These are phyloP conservation scores for Ceyx melanurus DNA, from an alignment of 2,113 vertebrate genomes.

Conservation along the genomic window DNA sequence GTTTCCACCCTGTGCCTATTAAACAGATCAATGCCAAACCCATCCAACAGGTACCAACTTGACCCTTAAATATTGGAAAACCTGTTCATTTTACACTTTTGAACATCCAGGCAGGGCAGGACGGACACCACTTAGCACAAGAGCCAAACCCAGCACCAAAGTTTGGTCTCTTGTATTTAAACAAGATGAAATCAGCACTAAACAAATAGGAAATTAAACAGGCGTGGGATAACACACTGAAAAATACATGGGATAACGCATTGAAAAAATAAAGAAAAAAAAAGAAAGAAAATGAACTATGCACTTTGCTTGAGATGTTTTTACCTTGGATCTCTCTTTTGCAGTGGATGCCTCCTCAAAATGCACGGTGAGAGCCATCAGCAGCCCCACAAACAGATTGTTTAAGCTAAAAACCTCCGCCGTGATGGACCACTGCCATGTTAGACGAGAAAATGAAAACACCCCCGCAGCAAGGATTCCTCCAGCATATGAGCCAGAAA, in stretches of 20 bases:
- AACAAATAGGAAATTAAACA: background rate
- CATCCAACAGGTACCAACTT: background rate
- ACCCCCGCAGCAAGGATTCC: slow-evolving; percentile 91
- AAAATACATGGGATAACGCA: background rate
- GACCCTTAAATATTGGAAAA: background rate
- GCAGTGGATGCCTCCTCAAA: slow-evolving; percentile 84
- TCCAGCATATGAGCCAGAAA: slow-evolving; percentile 87
- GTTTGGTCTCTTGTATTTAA: background rate
- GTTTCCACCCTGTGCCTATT: background rate
- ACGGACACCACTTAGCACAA: background rate
- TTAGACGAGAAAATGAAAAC: slow-evolving; percentile 92
- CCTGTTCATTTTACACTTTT: background rate
- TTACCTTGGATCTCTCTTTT: slow-evolving; percentile 89
- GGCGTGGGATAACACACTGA: rapidly evolving
- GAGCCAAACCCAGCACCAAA: background rate
- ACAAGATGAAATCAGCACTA: background rate
- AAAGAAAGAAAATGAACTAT: background rate
- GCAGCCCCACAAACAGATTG: slow-evolving; percentile 93
- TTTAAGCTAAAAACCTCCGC: slow-evolving; percentile 98
- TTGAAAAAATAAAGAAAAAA: background rate
- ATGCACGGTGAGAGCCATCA: slow-evolving; percentile 84
- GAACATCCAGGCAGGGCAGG: background rate
- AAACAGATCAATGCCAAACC: background rate
- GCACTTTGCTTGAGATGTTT: slow-evolving; percentile 61
- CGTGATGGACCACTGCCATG: slow-evolving; percentile 95